These are phyloP conservation scores for Hedychridium roseum DNA, from an alignment of 2,888 invertebrate species.

Conservation along the genomic window DNA sequence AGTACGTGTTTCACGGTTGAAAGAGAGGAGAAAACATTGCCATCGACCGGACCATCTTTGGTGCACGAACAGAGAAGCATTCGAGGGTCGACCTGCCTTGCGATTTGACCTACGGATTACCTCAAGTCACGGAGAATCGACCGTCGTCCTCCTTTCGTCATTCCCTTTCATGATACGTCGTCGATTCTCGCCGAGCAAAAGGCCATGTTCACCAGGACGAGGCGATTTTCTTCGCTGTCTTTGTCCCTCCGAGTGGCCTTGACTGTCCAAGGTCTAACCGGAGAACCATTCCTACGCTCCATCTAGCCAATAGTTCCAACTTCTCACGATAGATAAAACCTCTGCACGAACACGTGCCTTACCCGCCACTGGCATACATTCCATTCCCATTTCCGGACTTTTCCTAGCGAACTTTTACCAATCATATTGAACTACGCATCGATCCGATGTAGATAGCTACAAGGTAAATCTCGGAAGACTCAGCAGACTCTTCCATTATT, in stretches of 20 bases:
- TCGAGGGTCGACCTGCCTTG: slow-evolving; percentile 31
- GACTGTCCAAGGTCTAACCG: slow-evolving; percentile 20
- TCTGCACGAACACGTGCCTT: too few species aligned
- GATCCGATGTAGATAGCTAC: too few species aligned
- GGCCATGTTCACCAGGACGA: slow-evolving; percentile 14
- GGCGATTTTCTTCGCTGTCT: slow-evolving; percentile 17
- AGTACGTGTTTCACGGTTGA: too few species aligned
- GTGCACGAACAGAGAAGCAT: slow-evolving; percentile 26
- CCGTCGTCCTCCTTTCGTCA: slow-evolving; percentile 48
- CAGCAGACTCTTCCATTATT: too few species aligned
- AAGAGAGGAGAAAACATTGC: slow-evolving; percentile 19
- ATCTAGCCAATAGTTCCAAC: too few species aligned
- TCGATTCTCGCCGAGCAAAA: slow-evolving; percentile 33
- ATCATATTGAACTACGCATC: too few species aligned
- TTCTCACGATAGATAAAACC: too few species aligned
- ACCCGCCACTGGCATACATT: too few species aligned
- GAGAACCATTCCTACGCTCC: slow-evolving; percentile 24
- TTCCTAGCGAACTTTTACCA: too few species aligned
- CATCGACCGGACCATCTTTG: slow-evolving; percentile 29
- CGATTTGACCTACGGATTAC: slow-evolving; percentile 43
- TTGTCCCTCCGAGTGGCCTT: slow-evolving; percentile 21
- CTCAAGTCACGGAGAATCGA: slow-evolving; percentile 43
- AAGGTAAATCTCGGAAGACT: too few species aligned
- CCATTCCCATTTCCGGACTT: too few species aligned
- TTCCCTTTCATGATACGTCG: slow-evolving; percentile 33